These are phyloP conservation scores for Rotaria socialis DNA, from an alignment of 2,888 invertebrate species.

Conservation along the genomic window DNA sequence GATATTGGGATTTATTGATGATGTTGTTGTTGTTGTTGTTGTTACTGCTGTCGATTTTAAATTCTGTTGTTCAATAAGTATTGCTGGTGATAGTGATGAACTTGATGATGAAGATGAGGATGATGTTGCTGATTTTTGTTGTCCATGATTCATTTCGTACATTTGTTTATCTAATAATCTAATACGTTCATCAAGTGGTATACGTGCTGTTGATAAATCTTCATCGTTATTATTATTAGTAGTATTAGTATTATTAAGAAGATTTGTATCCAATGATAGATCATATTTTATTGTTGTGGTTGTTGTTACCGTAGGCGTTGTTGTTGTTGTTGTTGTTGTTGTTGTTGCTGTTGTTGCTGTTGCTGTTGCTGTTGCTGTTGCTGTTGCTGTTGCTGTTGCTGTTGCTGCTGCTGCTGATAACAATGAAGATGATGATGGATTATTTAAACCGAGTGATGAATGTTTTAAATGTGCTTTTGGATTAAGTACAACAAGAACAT, in stretches of 20 bases:
- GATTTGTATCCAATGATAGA: background rate
- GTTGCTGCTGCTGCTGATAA: background rate
- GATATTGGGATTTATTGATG: background rate
- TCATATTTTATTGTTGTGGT: background rate
- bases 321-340: background rate
- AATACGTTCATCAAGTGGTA: slow-evolving; percentile 30
- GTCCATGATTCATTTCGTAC: slow-evolving; percentile 20
- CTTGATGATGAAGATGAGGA: slow-evolving; percentile 1
- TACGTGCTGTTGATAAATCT: background rate
- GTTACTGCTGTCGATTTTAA: background rate
- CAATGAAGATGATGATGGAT: background rate
- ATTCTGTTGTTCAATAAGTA: slow-evolving; percentile 23
- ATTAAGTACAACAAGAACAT: slow-evolving; percentile 21
- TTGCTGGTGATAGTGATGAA: slow-evolving; percentile 19
- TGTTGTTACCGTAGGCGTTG: background rate
- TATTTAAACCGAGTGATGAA: slow-evolving; percentile 17
- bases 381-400: background rate
- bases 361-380: background rate
- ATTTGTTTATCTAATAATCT: slow-evolving; percentile 34
- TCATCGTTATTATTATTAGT: slow-evolving; percentile 3
- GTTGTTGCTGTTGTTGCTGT: background rate
- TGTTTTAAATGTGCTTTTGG: slow-evolving; percentile 36
- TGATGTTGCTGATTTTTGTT: background rate
- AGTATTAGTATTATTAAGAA: background rate
- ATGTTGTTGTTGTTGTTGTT: background rate